Evolutionary conservation across 2,113 vertebrate species (phyloP).

Genomic region (Ranitomeya variabilis): DNA sequence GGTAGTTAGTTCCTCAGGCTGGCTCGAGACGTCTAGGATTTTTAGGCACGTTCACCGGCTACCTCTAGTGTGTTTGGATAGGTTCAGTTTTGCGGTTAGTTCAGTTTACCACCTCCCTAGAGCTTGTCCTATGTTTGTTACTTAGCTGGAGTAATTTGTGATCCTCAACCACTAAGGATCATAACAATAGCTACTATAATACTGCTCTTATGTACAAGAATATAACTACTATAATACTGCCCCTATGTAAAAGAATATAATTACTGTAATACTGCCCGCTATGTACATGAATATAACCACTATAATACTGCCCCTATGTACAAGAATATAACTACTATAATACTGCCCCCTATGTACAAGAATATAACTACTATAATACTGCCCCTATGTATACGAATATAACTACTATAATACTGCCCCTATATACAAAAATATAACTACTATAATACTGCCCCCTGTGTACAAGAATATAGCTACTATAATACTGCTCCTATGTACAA

Average conservation of each 20-base stretch:
- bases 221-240: not conserved
- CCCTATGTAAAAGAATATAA: not conserved
- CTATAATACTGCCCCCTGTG: not conserved
- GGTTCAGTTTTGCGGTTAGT: too few species aligned
- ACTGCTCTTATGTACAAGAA: not conserved
- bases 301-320: not conserved
- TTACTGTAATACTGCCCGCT: not conserved
- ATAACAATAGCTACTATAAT: constrained; percentile 6
- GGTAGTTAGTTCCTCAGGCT: too few species aligned
- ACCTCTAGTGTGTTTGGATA: too few species aligned
- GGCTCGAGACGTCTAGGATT: too few species aligned
- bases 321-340: constrained; percentile 3
- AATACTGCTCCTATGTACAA: not conserved
- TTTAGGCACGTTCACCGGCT: too few species aligned
- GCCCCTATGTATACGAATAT: too few species aligned
- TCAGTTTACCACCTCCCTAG: too few species aligned
- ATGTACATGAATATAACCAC: not conserved
- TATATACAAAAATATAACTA: not conserved
- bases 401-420: constrained; percentile 1
- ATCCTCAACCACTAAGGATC: too few species aligned
- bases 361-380: not conserved
- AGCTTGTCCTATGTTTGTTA: too few species aligned
- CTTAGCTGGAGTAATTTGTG: too few species aligned
- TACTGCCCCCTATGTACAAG: not conserved
- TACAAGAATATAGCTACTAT: not conserved